Base-by-base conservation (phyloP, 1,140 invertebrate genomes). In the Hermatobates lingyangjiaoensis region DNA sequence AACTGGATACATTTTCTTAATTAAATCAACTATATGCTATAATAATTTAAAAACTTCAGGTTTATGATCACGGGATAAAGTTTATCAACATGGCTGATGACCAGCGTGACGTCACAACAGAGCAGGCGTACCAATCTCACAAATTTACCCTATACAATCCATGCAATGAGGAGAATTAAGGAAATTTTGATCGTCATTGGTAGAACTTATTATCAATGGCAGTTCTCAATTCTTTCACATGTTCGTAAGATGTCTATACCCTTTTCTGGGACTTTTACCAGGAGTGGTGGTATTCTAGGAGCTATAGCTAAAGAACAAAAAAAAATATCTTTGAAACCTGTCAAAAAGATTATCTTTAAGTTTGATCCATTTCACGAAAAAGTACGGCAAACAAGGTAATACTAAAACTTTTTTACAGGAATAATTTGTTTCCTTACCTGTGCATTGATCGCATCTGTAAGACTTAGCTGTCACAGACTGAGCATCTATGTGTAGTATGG, bases 321-420 rank as follows among this genome's bases (percentile, higher is more conserved):
- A 44, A 23, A 39, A 18, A 60, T 90, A 7, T 83, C 80, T 69
- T 70, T 89, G 20, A 81, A 82, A 65, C 83, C 83, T n/a, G 77
- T 83, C 0, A 80, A 80, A 59, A 74, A 74, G 64, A 75, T 91
- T 51, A 72, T 72, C 15, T 75, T 88, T 42, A 75, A 78, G 60
- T 89, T 90, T 59, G 86, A 91, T 70, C 87, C 87, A 4, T 89
- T 90, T 68, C 68, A 76, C 56, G 68, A 76, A 55, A 79, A 80
- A 63, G 74, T 76, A 39, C 67, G 64, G 44, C 68, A 76, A 55
- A 76, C 75, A 58, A 80, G 85, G 83, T 87, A 74, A 72, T 70
- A n/a, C n/a, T n/a, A n/a, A n/a, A n/a, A n/a, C n/a, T n/a, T n/a
- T n/a, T n/a, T n/a, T n/a, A n/a, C n/a, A n/a, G n/a, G n/a, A n/a